phyloP scores from a whole-genome alignment of 2,113 vertebrate species.

The Centropus bengalensis region DNA sequence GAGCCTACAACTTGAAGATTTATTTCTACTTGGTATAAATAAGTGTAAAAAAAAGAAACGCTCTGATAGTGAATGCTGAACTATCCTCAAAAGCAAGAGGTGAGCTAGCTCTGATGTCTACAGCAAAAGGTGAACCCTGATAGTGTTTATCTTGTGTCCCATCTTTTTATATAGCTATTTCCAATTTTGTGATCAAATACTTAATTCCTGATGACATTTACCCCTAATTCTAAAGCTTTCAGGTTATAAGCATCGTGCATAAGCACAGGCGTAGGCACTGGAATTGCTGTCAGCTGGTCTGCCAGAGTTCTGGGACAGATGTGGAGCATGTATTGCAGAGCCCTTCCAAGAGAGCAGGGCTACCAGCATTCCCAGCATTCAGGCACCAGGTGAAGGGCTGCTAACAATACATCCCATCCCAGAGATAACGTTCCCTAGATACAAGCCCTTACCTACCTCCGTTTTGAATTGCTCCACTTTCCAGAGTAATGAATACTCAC shows the following conservation, averaged over 20 bases:
- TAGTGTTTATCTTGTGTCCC: background rate
- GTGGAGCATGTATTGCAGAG: background rate
- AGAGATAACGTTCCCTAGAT: background rate
- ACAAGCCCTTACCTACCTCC: background rate
- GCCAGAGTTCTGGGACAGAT: background rate
- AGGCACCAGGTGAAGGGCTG: background rate
- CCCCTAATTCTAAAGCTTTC: background rate
- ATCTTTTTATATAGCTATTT: background rate
- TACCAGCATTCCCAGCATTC: background rate
- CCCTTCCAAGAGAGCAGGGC: fast-evolving
- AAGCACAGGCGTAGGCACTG: no score
- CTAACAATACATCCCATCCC: background rate
- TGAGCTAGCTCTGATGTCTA: background rate
- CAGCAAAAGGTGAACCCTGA: background rate
- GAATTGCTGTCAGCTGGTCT: background rate
- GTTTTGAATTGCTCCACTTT: background rate
- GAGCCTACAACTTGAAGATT: background rate
- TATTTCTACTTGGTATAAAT: background rate
- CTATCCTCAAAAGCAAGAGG: background rate
- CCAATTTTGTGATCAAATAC: background rate
- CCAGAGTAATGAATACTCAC: background rate
- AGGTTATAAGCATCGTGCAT: no score
- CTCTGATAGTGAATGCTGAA: background rate
- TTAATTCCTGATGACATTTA: background rate
- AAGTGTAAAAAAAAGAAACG: background rate